Base-by-base conservation (phyloP, 2,888 invertebrate species). In the Limnephilus marmoratus region DNA sequence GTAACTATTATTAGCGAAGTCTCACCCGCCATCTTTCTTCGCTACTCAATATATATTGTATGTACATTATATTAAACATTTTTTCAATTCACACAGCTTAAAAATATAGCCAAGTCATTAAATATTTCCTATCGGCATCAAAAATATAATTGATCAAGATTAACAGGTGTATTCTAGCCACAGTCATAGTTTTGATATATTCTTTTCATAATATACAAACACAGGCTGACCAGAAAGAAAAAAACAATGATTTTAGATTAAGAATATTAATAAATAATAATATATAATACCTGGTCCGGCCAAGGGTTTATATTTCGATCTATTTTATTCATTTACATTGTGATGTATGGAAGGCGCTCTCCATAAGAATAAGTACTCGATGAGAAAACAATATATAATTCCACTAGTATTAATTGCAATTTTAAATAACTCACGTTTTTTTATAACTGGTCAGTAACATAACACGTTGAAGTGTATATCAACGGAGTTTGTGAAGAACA, bases 11-110 rank as follows among this genome's bases (percentile, higher is more conserved):
- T 31, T 53, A 86, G 45, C 86, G 15, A 86, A 86, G 45, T 15
- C 45, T 86, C 49, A 4, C 9, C 68, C 68, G 2, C 68, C 68
- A 24, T 68, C 24, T 68, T 68, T 86, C 29, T 86, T 45, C 45
- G 49, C 86, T 49, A 86, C 49, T 86, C 37, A 86, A 31, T 86
- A 86, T 86, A 86, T 86, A 49, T 49, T 83, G 24, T 68, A 68
- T 68, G 68, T 83, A 86, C 49, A 68, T 68, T n/a, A 83, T 83
- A 83, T 83, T 86, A 45, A 86, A 86, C 15, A 86, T 86, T n/a
- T 83, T 37, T 34, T 34, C 83, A 37, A 83, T 83, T 34, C 83
- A 34, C 31, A 83, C 34, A 83, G 83, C 83, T 41, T 83, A 83
- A 37, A 83, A 34, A 83, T 41, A 83, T 83, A 83, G 37, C 34